A percentile compares a stretch with the other conserved stretches of the same genome.
These are phyloP conservation scores for Tetragonula clypearis DNA, from an alignment of 1,140 invertebrate genomes.

Conservation along the genomic window DNA sequence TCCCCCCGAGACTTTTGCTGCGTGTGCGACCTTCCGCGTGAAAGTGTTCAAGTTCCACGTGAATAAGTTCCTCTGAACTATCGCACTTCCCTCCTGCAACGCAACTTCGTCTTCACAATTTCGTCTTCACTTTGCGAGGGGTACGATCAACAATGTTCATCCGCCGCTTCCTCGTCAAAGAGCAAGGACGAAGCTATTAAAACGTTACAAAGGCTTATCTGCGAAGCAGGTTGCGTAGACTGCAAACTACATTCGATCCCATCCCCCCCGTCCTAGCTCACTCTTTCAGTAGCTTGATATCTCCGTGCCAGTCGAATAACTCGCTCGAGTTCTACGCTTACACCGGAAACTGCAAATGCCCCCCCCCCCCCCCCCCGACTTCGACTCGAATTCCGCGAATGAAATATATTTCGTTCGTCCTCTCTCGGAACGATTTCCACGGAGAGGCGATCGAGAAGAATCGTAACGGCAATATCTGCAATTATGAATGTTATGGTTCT, in stretches of 20 bases:
- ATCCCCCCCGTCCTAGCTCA: too few relatives aligned
- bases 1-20: too few relatives aligned
- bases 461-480: conserved; percentile 4
- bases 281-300: conserved; percentile 30
- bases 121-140: not conserved
- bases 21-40: too few relatives aligned
- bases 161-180: not conserved
- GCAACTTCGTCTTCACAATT: not conserved
- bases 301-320: conserved; percentile 39
- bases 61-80: not conserved
- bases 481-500: conserved; percentile 8
- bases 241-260: conserved; percentile 15
- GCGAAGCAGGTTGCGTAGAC: conserved; percentile 19
- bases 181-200: not conserved
- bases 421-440: not conserved
- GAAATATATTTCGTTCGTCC: conserved; percentile 27
- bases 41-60: too few relatives aligned
- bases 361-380: not conserved
- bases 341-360: conserved; percentile 33
- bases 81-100: not conserved
- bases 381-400: conserved; percentile 41
- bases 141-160: not conserved
- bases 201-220: conserved; percentile 36
- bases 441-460: not conserved
- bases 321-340: conserved; percentile 38